phyloP scores from a whole-genome alignment of 2,113 vertebrate genomes.

The Cinclus mexicanus region DNA sequence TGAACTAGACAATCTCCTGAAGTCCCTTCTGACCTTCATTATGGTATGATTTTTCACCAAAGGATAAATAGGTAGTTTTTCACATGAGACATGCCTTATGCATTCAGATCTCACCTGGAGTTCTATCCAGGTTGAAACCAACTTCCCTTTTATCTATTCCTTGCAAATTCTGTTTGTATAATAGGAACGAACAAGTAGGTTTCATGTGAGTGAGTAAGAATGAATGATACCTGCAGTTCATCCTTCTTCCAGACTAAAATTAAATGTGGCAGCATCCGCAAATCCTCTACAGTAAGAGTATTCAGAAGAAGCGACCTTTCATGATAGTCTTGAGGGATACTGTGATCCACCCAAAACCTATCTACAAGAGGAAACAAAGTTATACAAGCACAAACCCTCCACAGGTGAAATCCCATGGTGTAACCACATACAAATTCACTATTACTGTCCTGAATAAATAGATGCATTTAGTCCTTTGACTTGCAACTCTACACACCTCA shows the following conservation, averaged over 20 bases:
- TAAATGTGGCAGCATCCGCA: neutral
- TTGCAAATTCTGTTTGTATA: neutral
- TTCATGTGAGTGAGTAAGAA: neutral
- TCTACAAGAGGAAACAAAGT: neutral
- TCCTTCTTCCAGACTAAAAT: neutral
- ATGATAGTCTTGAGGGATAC: neutral
- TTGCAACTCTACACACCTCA: neutral
- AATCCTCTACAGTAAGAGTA: neutral
- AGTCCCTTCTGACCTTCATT: neutral
- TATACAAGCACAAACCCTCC: neutral
- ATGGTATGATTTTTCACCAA: neutral
- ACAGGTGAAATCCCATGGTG: neutral
- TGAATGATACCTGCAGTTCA: neutral
- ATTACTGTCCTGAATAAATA: neutral
- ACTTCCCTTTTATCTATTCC: neutral
- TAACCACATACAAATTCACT: neutral
- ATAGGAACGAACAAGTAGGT: neutral
- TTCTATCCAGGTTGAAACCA: neutral
- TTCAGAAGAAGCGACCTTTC: neutral
- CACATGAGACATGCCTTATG: neutral
- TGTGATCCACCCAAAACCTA: neutral
- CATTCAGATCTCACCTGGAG: neutral
- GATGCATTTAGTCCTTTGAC: neutral
- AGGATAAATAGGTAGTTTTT: neutral
- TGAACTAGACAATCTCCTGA: neutral